Conservation (phyloP, 2,113 vertebrate species). For the Murina feae region DNA sequence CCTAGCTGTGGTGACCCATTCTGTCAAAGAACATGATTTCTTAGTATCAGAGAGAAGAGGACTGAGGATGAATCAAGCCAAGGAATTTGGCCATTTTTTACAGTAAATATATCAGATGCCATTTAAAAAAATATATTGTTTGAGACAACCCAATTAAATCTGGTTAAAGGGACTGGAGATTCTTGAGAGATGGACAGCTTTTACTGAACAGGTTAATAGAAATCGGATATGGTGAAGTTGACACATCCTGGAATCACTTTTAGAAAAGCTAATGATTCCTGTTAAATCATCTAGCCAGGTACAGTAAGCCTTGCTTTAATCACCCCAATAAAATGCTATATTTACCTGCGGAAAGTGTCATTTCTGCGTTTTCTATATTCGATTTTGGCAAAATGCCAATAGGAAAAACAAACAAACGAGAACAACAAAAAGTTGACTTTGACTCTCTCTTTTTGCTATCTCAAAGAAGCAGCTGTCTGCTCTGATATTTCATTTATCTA, state of each 20-base stretch:
- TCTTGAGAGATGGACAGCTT: slow-evolving; percentile 49
- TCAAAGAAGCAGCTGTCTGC: background rate
- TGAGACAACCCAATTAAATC: slow-evolving; percentile 29
- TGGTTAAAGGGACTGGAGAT: background rate
- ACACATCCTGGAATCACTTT: slow-evolving; percentile 45
- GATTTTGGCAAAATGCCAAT: background rate
- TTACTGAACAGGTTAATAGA: slow-evolving; percentile 61
- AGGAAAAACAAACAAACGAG: background rate
- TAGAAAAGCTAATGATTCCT: slow-evolving; percentile 50
- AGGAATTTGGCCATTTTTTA: background rate
- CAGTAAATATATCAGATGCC: background rate
- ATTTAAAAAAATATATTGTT: background rate
- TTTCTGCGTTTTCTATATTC: background rate
- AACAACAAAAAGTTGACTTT: background rate
- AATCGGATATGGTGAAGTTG: slow-evolving; percentile 52
- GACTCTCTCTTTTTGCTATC: background rate
- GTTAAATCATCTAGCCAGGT: background rate
- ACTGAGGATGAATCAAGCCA: background rate
- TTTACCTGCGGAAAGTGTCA: background rate
- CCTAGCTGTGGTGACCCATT: background rate
- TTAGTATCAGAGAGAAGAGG: background rate
- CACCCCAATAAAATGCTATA: background rate
- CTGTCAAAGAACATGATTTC: background rate
- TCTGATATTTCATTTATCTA: background rate
- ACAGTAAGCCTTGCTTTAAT: slow-evolving; percentile 44